Percentiles rank a stretch among this genome's conserved stretches.
Evolutionary conservation across 2,888 invertebrate genomes (phyloP).

Genomic region (Nycteola revayana): DNA sequence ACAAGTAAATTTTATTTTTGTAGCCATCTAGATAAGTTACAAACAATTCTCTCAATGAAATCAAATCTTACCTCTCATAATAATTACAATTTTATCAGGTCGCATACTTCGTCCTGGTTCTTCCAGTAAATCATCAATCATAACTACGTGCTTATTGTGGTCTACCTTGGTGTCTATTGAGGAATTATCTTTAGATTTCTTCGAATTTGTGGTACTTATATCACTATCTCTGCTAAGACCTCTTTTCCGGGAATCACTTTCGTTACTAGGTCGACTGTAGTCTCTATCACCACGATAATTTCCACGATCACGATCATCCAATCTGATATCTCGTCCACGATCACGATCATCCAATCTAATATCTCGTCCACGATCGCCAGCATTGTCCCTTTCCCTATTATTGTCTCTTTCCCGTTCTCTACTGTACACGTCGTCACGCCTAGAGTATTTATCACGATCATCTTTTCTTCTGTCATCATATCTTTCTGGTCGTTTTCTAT

Average conservation of each 20-base stretch:
- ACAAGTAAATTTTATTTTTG: no score
- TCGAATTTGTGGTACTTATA: constrained; percentile 31
- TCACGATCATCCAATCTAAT: constrained; percentile 23
- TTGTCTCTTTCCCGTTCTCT: constrained; percentile 40
- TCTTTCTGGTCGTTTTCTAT: constrained; percentile 17
- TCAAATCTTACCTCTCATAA: constrained; percentile 86
- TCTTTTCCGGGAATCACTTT: constrained; percentile 61
- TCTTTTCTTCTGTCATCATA: constrained; percentile 28
- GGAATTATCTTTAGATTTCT: constrained; percentile 41
- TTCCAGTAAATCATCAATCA: constrained; percentile 92
- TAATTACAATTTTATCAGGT: constrained; percentile 91
- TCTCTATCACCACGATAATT: no score
- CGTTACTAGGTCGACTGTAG: constrained; percentile 59
- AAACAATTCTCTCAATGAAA: neutral
- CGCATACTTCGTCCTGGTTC: constrained; percentile 90
- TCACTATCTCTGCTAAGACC: constrained; percentile 58
- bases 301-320: neutral
- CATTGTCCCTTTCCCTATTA: constrained; percentile 35
- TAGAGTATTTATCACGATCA: constrained; percentile 42
- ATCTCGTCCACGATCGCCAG: neutral
- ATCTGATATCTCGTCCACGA: constrained; percentile 33
- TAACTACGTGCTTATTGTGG: constrained; percentile 68
- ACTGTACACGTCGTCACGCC: constrained; percentile 33
- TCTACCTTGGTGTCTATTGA: constrained; percentile 22
- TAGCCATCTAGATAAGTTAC: no score